A percentile compares a stretch with the other conserved stretches of the same genome.
These are phyloP conservation scores for Ischnus inquisitorius DNA, from an alignment of 2,888 invertebrate genomes.

Conservation along the genomic window DNA sequence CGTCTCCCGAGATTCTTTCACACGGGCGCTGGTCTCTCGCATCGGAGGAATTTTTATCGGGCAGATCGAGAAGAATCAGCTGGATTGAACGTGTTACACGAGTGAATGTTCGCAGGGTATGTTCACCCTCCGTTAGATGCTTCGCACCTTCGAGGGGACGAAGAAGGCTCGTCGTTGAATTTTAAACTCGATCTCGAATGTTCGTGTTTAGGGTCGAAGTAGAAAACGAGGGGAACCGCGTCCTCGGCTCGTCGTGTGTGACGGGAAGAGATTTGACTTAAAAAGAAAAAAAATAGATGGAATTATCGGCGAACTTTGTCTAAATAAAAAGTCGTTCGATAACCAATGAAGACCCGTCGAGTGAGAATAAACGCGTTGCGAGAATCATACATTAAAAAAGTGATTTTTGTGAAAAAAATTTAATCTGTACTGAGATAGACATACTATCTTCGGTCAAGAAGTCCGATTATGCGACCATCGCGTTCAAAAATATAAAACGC, in stretches of 20 bases:
- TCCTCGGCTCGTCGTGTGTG: too few species aligned
- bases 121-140: neutral
- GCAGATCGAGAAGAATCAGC: slow-evolving; percentile 8
- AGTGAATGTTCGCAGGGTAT: neutral
- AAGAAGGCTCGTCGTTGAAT: slow-evolving; percentile 27
- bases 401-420: too few species aligned
- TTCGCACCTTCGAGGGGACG: neutral
- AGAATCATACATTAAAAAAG: neutral
- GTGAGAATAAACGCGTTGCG: neutral
- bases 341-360: neutral
- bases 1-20: neutral
- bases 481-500: too few species aligned
- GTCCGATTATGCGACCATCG: too few species aligned
- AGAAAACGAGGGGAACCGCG: neutral
- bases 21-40: neutral
- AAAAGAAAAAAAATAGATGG: neutral
- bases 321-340: neutral
- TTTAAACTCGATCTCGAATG: slow-evolving; percentile 24
- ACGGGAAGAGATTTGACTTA: slow-evolving; percentile 8
- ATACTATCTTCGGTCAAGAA: too few species aligned
- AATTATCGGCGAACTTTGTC: neutral
- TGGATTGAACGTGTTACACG: slow-evolving; percentile 33
- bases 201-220: neutral
- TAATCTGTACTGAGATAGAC: too few species aligned
- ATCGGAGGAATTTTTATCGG: slow-evolving; percentile 20